Base-by-base conservation (phyloP, 2,888 invertebrate species). In the Lysandra bellargus region DNA sequence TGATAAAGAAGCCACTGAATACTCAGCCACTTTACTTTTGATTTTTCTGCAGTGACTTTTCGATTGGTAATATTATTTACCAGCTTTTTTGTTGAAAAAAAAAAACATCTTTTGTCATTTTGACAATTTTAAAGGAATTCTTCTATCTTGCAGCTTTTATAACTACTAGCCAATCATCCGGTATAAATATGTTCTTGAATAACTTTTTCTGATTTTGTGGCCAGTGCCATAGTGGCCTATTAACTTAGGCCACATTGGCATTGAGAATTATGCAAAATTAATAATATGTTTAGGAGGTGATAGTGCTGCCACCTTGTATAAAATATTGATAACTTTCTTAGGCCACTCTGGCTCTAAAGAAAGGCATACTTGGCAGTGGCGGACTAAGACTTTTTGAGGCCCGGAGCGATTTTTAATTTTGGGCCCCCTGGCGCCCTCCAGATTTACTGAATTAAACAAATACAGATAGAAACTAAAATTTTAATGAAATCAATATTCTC, bases 141-240 rank as follows among this genome's bases (percentile, higher is more conserved):
- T 80, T 80, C 72, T 83, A 81, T 75, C 80, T 80, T 40, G 40
- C 40, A 40, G 80, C 80, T 73, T 81, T 81, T 69, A 84, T 83
- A 79, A 84, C 83, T 64, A 80, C 72, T 76, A 80, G 79, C 84
- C 83, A 85, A 76, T 82, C 79, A 64, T 78, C 76, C 3, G 82
- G 82, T 76, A 84, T 72, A 80, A 79, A 84, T 81, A 84, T 83
- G 79, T 83, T 81, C 57, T 77, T 80, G 74, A 83, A 82, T 76
- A 76, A 81, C 81, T 83, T 83, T 83, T 85, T 81, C 81, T 80
- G 79, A 81, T 85, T 80, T 82, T 84, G 23, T 23, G 23, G 57
- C 57, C 57, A 57, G 57, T 57, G 57, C 57, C 57, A 57, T 57
- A 57, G 57, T 57, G 57, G 57, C 57, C 57, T 57, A 57, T 57